Base-by-base conservation (phyloP, 2,888 invertebrate species). In the Clitarchus hookeri region DNA sequence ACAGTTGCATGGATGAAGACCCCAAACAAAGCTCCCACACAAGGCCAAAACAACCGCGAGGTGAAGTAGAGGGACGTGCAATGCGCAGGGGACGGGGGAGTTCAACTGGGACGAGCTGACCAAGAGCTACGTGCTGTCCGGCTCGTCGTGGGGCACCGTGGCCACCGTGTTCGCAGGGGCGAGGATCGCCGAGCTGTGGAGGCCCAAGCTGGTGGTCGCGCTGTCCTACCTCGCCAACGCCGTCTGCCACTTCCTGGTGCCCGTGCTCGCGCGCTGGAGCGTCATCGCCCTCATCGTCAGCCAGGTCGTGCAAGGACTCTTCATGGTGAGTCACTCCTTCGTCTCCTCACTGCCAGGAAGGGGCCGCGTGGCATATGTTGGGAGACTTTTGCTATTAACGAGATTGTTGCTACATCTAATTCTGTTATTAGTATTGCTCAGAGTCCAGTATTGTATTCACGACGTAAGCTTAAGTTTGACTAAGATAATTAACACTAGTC, bases 51-150 rank as follows among this genome's bases (percentile, higher is more conserved):
- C 4, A 48, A 8, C 6, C 0, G 48, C 8, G 48, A 48, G 16
- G 36, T 8, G 11, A 48, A 48, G 48, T 48, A 6, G 48, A 13
- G 48, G 0, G 48, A 13, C 12, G 48, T 13, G 0, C 48, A 13
- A 48, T 48, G 23, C 65, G 16, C 65, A 65, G 65, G 65, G 19
- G 1, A 65, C 65, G 8, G 65, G 65, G 65, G 12, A 65, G 65
- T 65, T 65, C 65, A 8, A 65, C 65, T 65, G 65, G 65, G 16
- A 65, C 65, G 65, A 65, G n/a, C 65, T 65, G 65, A 65, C 65
- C 2, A 65, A 65, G 65, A 65, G 65, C 65, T 65, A 65, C 65
- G 65, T 65, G 65, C 65, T 65, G 65, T 65, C 65, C n/a, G 65
- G 65, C n/a, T 65, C 65, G 65, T 65, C 65, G 23, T 65, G 65